Conservation (phyloP, 2,797 vertebrate species). For the Darevskia nairensis region DNA sequence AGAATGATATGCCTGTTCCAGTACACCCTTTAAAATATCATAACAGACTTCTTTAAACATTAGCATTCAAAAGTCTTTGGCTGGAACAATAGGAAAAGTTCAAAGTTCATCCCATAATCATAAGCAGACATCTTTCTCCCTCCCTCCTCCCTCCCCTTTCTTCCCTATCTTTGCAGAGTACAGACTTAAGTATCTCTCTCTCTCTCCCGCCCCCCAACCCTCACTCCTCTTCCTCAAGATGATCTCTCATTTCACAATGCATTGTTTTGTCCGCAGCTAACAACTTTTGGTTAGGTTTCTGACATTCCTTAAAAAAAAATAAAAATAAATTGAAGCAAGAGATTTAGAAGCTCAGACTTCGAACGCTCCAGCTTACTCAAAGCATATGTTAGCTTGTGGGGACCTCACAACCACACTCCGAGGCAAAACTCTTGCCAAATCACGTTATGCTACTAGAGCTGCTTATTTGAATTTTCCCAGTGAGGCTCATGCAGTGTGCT, state of each 20-base stretch:
- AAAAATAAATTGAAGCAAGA: constrained; percentile 14
- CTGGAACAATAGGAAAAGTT: constrained; percentile 72
- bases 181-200: constrained; percentile 52
- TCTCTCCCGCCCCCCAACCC: not conserved
- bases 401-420: constrained; percentile 79
- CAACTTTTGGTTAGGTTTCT: constrained; percentile 65
- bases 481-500: constrained; percentile 72
- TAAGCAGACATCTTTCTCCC: constrained; percentile 74
- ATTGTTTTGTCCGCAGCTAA: constrained; percentile 73
- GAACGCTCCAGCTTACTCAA: constrained; percentile 76
- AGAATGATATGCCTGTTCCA: constrained; percentile 55
- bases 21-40: constrained; percentile 67
- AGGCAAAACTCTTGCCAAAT: constrained; percentile 79
- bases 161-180: constrained; percentile 23
- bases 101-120: constrained; percentile 80
- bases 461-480: constrained; percentile 80
- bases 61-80: constrained; percentile 70
- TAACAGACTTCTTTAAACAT: constrained; percentile 60
- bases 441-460: constrained; percentile 78
- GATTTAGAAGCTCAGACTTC: constrained; percentile 70
- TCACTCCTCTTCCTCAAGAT: constrained; percentile 49
- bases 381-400: constrained; percentile 80
- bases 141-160: not conserved
- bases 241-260: constrained; percentile 71
- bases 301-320: not conserved